Conservation (phyloP, 2,888 invertebrate species). For the Eudasyphora cyanicolor region DNA sequence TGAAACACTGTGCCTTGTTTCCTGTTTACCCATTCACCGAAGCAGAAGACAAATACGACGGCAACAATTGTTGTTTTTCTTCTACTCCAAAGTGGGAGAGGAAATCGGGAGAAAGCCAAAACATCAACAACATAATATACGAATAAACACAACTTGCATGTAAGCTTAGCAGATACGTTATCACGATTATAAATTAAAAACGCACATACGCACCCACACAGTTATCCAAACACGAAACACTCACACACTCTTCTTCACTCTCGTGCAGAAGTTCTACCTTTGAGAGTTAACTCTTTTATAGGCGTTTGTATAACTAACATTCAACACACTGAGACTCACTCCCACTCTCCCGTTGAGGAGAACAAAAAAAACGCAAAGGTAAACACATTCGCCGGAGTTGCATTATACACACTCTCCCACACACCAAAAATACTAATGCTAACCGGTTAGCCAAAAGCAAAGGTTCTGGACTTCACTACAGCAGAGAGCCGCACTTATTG, state of each 20-base stretch:
- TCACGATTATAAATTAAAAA: slow-evolving; percentile 61
- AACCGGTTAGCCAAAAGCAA: not conserved
- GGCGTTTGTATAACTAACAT: not conserved
- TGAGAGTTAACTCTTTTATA: not conserved
- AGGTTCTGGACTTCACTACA: not conserved
- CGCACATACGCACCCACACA: slow-evolving; percentile 21
- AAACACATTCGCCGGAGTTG: not conserved
- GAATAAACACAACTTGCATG: slow-evolving; percentile 60
- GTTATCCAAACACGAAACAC: too few relatives aligned
- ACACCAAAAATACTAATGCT: not conserved
- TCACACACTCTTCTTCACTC: not conserved
- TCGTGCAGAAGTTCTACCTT: not conserved
- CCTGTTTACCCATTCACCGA: too few relatives aligned
- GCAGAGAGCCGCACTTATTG: not conserved
- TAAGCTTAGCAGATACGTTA: slow-evolving; percentile 63
- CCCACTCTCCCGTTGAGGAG: not conserved
- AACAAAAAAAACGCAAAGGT: too few relatives aligned
- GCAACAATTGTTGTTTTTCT: slow-evolving; percentile 22
- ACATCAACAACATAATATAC: slow-evolving; percentile 46
- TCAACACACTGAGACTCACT: too few relatives aligned
- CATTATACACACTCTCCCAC: slow-evolving; percentile 16
- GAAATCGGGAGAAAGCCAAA: slow-evolving; percentile 1
- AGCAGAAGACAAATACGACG: slow-evolving; percentile 13
- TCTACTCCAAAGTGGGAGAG: not conserved
- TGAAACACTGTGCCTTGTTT: too few relatives aligned